Evolutionary conservation across 2,888 invertebrate genomes (phyloP), one percentile per base, ranked within the genome.

Genomic region (Spilarctia lutea): DNA sequence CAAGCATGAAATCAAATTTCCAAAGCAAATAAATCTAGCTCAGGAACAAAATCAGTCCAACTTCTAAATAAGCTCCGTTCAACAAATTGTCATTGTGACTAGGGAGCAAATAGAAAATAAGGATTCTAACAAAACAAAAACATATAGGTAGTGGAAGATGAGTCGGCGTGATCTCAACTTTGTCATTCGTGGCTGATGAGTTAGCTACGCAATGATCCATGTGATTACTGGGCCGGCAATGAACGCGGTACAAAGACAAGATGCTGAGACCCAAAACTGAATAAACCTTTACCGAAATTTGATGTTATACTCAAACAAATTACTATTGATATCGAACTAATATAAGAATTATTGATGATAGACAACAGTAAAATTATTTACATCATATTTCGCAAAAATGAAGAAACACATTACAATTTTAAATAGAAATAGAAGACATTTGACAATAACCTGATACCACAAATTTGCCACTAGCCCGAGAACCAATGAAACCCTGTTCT

Each of bases 151-250:
- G 75, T 83, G 74, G 73, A 56, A 79, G 81, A 87, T 89, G 89
- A 89, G 86, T 82, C 83, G 81, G 85, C 89, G 81, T 76, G 81
- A 87, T 81, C 81, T 81, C 79, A 79, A 82, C 82, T 80, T 85
- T 86, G 88, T 88, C 89, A 86, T 85, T 85, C 86, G 86, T 84
- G 86, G 87, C 85, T 87, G 88, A 89, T 88, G 89, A 87, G 88
- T 81, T 85, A 79, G 84, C 85, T 79, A 83, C 83, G 85, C 90
- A 89, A 90, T 89, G 90, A 88, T 84, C 89, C 90, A 85, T 90
- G 88, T 89, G 89, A 90, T 90, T 90, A 87, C 87, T 81, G 81
- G 72, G 78, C 82, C 78, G 80, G 76, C 75, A 82, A 78, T 73
- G 10, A 73, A 45, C 3, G 65, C 18, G 79, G 80, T 42, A 8